Percentiles rank a stretch among this genome's conserved stretches.
These are phyloP conservation scores for Dipodomys stephensi DNA, from an alignment of 2,113 vertebrate genomes.

Conservation along the genomic window DNA sequence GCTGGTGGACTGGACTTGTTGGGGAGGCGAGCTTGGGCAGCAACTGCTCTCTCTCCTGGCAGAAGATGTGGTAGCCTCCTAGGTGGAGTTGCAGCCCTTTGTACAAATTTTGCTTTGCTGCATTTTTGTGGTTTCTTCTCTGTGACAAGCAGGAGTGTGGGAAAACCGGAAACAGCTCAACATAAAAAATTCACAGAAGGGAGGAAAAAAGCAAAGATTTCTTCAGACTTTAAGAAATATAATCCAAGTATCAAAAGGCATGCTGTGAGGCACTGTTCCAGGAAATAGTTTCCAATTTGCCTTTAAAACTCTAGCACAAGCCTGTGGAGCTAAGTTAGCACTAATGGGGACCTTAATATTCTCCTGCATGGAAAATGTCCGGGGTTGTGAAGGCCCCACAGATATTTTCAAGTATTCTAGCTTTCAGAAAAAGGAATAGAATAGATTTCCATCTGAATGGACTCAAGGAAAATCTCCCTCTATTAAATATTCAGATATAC, in stretches of 20 bases:
- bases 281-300: slow-evolving; percentile 90
- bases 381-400: slow-evolving; percentile 47
- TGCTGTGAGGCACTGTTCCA: slow-evolving; percentile 86
- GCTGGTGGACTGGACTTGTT: not conserved
- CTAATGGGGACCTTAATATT: slow-evolving; percentile 78
- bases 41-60: slow-evolving; percentile 89
- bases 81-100: slow-evolving; percentile 94
- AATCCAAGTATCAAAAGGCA: slow-evolving; percentile 88
- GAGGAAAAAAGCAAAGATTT: slow-evolving; percentile 88
- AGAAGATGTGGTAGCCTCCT: slow-evolving; percentile 90
- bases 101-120: slow-evolving; percentile 92
- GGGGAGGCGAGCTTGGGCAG: slow-evolving; percentile 67
- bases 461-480: not conserved
- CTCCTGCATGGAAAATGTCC: slow-evolving; percentile 79
- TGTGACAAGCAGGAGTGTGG: slow-evolving; percentile 98
- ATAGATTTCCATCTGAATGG: not conserved
- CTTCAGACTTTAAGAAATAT: slow-evolving; percentile 88
- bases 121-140: slow-evolving; percentile 96
- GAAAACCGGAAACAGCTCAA: slow-evolving; percentile 97
- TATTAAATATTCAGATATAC: not conserved
- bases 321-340: slow-evolving; percentile 82
- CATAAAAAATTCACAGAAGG: slow-evolving; percentile 93
- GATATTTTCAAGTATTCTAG: not conserved
- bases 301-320: slow-evolving; percentile 82
- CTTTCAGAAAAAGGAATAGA: slow-evolving; percentile 36